Evolutionary conservation across 2,113 vertebrate species (phyloP), one percentile per base, ranked within the genome.

Genomic region (Austrofundulus limnaeus): DNA sequence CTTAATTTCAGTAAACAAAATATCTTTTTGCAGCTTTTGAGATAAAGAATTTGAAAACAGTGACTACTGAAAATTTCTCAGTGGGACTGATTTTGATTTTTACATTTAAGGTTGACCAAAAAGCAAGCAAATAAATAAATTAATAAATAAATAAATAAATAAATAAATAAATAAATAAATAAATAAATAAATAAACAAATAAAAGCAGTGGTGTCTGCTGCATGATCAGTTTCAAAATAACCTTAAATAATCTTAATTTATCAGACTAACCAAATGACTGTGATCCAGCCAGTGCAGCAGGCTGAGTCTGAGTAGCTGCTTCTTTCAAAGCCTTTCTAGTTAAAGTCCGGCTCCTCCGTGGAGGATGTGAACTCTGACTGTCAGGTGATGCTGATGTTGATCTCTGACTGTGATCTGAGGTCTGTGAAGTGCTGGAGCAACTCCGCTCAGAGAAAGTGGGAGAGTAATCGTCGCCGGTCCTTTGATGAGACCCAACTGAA

Each of bases 301-400:
- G 72, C 2, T 67, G 79, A 0, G 96, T 98, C 91, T 97, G 95
- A 10, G 91, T 92, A 0, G 91, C 92, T 0, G 61, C 81, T 0
- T 97, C 95, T 63, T 67, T 95, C n/a, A 92, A 55, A 0, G 16
- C 12, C 52, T 34, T 37, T 58, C 0, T 10, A 46, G 0, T 7
- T 11, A 45, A 0, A 48, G 11, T 19, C 1, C 0, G 20, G 4
- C 42, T 75, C 20, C 37, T 54, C 6, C 25, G 15, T 25, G 12
- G 47, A 1, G 14, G 57, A 23, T 63, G 46, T 0, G 37, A 78
- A 4, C 45, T 72, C 45, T 5, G 16, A 10, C 45, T 48, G 25
- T 39, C 25, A 5, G 21, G 45, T n/a, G 84, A 84, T 2, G 34
- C 38, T 2, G 45, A 52, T 28, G 34, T 20, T 13, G 65, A 49